phyloP scores from a whole-genome alignment of 2,113 vertebrate species.

The Epinephelus moara region DNA sequence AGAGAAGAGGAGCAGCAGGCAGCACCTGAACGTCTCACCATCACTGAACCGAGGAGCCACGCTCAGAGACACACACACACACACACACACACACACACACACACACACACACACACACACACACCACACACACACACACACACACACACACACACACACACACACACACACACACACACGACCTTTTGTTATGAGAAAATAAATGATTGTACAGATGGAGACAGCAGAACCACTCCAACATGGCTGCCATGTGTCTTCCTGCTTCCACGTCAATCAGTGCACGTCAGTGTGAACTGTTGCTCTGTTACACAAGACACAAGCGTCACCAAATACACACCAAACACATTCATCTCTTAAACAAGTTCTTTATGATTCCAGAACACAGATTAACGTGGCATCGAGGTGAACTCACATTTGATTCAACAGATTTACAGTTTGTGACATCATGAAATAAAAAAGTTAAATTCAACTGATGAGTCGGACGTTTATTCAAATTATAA shows the following conservation, averaged over 20 bases:
- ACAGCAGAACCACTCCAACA: constrained; percentile 10
- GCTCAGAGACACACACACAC: no score
- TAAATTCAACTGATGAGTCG: constrained; percentile 18
- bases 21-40: background rate
- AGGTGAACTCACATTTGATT: constrained; percentile 63
- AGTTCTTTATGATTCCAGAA: constrained; percentile 9
- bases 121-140: constrained; percentile 4
- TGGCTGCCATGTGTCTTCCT: constrained; percentile 58
- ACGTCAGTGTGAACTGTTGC: constrained; percentile 9
- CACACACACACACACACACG: background rate
- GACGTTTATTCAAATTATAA: constrained; percentile 27
- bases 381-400: constrained; percentile 56
- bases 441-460: constrained; percentile 64
- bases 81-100: background rate
- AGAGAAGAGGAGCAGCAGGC: constrained; percentile 26
- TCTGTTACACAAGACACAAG: constrained; percentile 16
- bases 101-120: constrained; percentile 4
- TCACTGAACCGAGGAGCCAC: no score
- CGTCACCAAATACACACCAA: constrained; percentile 5
- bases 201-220: constrained; percentile 48
- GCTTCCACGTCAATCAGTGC: constrained; percentile 31
- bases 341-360: background rate
- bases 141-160: no score
- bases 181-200: constrained; percentile 49
- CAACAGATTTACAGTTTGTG: constrained; percentile 62